Evolutionary conservation across 2,797 vertebrate genomes (phyloP), one percentile per base, ranked within the genome.

Genomic region (Microctenopoma lineatum): DNA sequence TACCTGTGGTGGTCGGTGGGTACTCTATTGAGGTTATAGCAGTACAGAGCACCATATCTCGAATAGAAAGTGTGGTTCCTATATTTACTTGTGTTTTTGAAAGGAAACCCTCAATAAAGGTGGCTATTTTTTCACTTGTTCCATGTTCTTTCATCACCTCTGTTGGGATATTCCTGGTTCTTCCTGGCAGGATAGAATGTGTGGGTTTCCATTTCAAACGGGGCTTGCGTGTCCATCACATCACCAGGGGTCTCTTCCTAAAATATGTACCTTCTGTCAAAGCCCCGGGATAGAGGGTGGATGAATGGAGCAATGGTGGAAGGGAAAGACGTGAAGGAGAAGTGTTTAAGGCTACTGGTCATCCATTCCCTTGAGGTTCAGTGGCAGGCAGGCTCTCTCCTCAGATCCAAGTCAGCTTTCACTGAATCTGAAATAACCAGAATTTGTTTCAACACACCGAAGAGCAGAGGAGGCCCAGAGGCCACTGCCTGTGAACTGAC

Each of bases 121-220:
- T 81, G 84, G 85, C 84, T 90, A 88, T 91, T 92, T 90, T 91
- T 93, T 87, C 80, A 85, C 87, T 87, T 91, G 85, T 91, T 92
- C 85, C 90, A 88, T 90, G 86, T 88, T 90, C 85, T 87, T 88
- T 84, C 77, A 77, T 84, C 82, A 57, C 81, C 75, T 84, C 86
- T 88, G 80, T 80, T 83, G 88, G 87, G 88, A 87, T 91, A 87
- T 90, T 91, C 84, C 82, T 84, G 84, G 84, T 75, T 83, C 80
- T 89, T 83, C 68, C 83, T 79, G 71, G 88, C 81, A 87, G 81
- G 77, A 80, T 84, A 85, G 85, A 88, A 89, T 85, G 86, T 76
- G 78, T 74, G 59, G 89, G 91, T 94, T 93, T 94, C 92, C 92
- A 93, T 94, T 94, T 92, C 87, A 93, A 94, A 93, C 90, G 78